Evolutionary conservation across 1,140 invertebrate species (phyloP).

Genomic region (Cydia pomonella): DNA sequence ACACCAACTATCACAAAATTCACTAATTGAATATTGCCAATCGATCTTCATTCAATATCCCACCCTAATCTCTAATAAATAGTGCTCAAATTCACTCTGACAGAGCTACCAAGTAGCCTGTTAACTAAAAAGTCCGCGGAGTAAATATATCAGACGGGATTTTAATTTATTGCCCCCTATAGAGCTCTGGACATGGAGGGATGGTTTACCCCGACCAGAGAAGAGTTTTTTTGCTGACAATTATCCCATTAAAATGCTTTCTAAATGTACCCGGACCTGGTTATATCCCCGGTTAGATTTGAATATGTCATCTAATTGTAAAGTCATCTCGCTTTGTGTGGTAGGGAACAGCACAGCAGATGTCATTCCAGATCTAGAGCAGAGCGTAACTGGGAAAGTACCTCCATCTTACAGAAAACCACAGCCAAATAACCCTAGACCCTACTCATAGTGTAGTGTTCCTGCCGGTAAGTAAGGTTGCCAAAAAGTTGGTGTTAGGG

Average conservation of each 20-base stretch:
- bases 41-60: not conserved
- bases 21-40: not conserved
- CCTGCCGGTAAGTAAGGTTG: too few relatives aligned
- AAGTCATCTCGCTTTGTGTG: too few relatives aligned
- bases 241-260: not conserved
- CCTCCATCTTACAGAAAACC: too few relatives aligned
- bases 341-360: too few relatives aligned
- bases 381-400: too few relatives aligned
- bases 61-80: not conserved
- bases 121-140: conserved; percentile 55
- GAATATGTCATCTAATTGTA: too few relatives aligned
- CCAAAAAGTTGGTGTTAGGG: too few relatives aligned
- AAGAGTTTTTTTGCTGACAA: conserved; percentile 36
- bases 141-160: conserved; percentile 58
- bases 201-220: not conserved
- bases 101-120: conserved; percentile 37
- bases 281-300: too few relatives aligned
- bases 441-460: too few relatives aligned
- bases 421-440: too few relatives aligned
- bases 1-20: not conserved
- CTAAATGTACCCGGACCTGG: too few relatives aligned
- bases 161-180: conserved; percentile 59
- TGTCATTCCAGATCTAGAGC: too few relatives aligned
- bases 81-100: not conserved
- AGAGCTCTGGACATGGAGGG: conserved; percentile 40